Evolutionary conservation across 2,113 vertebrate genomes (phyloP), one percentile per base, ranked within the genome.

Genomic region (Solea solea): DNA sequence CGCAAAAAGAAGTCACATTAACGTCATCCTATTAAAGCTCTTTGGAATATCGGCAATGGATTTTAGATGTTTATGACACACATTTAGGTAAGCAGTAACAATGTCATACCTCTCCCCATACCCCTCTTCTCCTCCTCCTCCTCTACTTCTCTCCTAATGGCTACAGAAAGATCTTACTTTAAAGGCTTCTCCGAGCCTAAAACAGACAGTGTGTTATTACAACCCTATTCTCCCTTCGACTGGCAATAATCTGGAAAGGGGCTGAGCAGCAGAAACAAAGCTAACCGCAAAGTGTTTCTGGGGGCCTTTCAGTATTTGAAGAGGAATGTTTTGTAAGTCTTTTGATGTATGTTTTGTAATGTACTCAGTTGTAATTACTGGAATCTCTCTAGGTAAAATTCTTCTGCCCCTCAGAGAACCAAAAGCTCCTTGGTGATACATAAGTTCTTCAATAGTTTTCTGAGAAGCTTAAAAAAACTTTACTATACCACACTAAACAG

Each of bases 311-410:
- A 72, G 63, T 65, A 53, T 70, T 49, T 64, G 72, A 55, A 77
- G 71, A 80, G 74, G 64, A 83, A 79, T 62, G 74, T 72, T 88
- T 85, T 72, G 41, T 67, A 78, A 83, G 64, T 77, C 81, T 78
- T 83, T 82, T 81, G 76, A 74, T 87, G 81, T 83, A 74, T 66
- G 80, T 90, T 88, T 85, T 86, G 85, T 88, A 87, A 90, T 77
- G 63, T 83, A 76, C 84, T 85, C 70, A 41, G 67, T 62, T 14
- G 69, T 57, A 76, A 67, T 87, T 78, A 72, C 82, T 84, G 59
- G 66, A 66, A 64, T 57, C 61, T 72, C 76, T 79, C 55, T 52
- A 82, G 76, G 61, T 84, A 65, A 79, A 74, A 3, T 14, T 34
- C 52, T 62, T 53, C 58, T 70, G 55, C 48, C 58, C 55, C 78